Base-by-base conservation (phyloP, 2,113 vertebrate genomes). In the Xiphophorus maculatus region DNA sequence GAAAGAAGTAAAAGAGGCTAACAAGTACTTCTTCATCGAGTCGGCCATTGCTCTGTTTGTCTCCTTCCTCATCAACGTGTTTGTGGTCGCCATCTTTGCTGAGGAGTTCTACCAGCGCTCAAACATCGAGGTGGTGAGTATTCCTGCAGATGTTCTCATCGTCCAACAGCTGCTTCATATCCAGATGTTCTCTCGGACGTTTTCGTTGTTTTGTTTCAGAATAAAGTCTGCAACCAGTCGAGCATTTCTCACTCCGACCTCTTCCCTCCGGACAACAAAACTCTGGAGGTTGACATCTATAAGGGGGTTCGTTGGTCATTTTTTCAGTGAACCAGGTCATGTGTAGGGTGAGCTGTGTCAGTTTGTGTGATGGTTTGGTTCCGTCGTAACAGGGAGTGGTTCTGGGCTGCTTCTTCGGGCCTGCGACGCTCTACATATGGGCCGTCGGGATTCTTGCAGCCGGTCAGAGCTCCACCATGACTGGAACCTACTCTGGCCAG, bases 51-150 rank as follows among this genome's bases (percentile, higher is more conserved):
- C 97, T 0, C 96, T 99, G 74, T 99, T 99, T 42, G 22, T 99
- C 75, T 99, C 98, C 70, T 98, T 99, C 91, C 95, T 99, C 93
- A 98, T 99, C 88, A 99, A 99, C 6, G 95, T 99, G 76, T 99
- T 99, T 1, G 98, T 99, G 0, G 97, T 99, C 15, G 95, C 97
- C 0, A 96, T 99, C 71, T 99, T 99, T 66, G 97, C 97, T 0
- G 82, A 98, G 91, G 96, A 97, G 2, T 98, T 99, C 87, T 99
- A 91, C 70, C 51, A 73, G 0, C 95, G 95, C 87, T 96, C 92
- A 2, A 97, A 99, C 0, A 77, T 86, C 0, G 84, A 98, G 6
- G 96, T 98, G 96, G 98, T 98, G 42, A 84, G 97, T 89, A 17
- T 13, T 64, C 0, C 44, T 67, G 33, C 61, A 35, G 54, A 19